These are phyloP conservation scores for Brachyalestes nurse DNA, from an alignment of 2,797 vertebrate species.

Conservation along the genomic window DNA sequence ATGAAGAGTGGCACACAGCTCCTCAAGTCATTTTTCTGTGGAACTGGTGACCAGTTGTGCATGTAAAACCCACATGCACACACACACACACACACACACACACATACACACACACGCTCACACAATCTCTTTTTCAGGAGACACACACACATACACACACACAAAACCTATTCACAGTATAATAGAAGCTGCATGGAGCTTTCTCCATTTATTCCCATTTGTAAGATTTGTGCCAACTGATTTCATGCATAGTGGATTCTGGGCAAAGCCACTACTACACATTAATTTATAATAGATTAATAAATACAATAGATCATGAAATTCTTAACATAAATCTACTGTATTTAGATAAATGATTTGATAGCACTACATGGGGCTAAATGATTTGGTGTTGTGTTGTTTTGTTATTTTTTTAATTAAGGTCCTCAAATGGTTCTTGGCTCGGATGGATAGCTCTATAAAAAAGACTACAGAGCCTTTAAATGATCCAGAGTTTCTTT, in stretches of 20 bases:
- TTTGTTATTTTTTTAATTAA: too few species aligned
- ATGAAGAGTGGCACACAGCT: constrained; percentile 32
- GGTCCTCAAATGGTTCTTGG: too few species aligned
- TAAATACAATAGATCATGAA: too few species aligned
- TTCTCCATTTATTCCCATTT: constrained; percentile 22
- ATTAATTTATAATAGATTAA: constrained; percentile 2
- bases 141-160: constrained; percentile 2
- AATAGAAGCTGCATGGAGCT: constrained; percentile 13
- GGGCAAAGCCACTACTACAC: not conserved
- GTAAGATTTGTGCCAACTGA: constrained; percentile 23
- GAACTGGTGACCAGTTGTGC: constrained; percentile 24
- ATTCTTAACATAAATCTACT: too few species aligned
- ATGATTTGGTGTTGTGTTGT: too few species aligned
- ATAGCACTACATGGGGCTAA: too few species aligned
- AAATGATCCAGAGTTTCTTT: too few species aligned
- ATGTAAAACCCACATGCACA: constrained; percentile 20
- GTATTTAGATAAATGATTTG: too few species aligned
- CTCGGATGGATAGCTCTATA: too few species aligned
- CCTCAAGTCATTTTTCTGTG: constrained; percentile 26
- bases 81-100: constrained; percentile 19
- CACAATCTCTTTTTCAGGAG: not conserved
- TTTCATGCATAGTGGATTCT: constrained; percentile 18
- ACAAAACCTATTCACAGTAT: constrained; percentile 29
- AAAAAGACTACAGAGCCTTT: too few species aligned
- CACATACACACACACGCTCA: constrained; percentile 26